Evolutionary conservation across 2,888 invertebrate species (phyloP).

Genomic region (Euplexia lucipara): DNA sequence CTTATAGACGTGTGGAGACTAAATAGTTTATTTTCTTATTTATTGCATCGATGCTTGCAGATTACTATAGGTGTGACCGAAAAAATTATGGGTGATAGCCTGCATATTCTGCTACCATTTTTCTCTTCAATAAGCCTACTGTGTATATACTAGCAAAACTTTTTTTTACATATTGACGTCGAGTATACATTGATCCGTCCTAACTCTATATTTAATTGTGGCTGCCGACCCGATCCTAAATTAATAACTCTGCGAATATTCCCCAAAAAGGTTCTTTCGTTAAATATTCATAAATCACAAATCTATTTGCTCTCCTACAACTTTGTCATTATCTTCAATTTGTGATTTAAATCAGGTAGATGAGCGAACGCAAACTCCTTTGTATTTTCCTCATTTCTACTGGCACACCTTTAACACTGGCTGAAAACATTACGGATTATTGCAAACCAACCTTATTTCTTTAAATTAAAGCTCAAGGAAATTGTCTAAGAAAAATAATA

Average conservation of each 20-base stretch:
- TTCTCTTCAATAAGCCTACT: constrained; percentile 6
- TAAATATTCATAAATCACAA: constrained; percentile 58
- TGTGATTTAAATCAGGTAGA: constrained; percentile 54
- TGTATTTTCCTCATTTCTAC: constrained; percentile 24
- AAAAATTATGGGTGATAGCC: background rate
- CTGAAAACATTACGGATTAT: constrained; percentile 4
- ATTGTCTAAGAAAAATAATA: background rate
- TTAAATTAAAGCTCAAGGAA: background rate
- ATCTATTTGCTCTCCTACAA: constrained; percentile 53
- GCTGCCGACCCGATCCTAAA: constrained; percentile 36
- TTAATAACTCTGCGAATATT: constrained; percentile 44
- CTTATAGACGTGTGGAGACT: too few relatives aligned
- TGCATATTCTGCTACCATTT: constrained; percentile 1
- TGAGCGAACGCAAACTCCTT: constrained; percentile 8
- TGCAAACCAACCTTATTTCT: background rate
- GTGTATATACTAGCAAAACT: background rate
- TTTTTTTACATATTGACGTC: constrained; percentile 3
- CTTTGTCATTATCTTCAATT: constrained; percentile 55
- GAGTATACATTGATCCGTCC: constrained; percentile 30
- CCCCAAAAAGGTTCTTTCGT: constrained; percentile 30
- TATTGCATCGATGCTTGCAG: too few relatives aligned
- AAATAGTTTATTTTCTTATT: too few relatives aligned
- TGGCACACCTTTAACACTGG: constrained; percentile 21
- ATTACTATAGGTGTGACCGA: background rate
- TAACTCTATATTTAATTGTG: constrained; percentile 52